Conservation (phyloP, 2,888 invertebrate species). For the Vannuccia rotundouncinata region DNA sequence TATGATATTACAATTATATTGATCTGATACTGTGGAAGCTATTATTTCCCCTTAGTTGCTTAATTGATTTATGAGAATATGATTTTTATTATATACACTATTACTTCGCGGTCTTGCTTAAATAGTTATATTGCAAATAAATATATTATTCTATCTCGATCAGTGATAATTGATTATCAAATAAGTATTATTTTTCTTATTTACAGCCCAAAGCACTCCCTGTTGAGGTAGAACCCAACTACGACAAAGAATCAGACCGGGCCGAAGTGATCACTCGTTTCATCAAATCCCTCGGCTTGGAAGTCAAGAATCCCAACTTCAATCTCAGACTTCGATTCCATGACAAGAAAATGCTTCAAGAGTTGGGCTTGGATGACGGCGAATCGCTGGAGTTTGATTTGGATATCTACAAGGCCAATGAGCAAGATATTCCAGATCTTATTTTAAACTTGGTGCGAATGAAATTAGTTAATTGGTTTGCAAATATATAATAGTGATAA, state of each 20-base stretch:
- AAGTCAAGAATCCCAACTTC: slow-evolving; percentile 29
- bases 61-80: too few relatives aligned
- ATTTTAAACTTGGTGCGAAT: slow-evolving; percentile 33
- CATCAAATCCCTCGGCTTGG: background rate
- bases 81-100: too few relatives aligned
- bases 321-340: slow-evolving; percentile 33
- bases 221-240: slow-evolving; percentile 38
- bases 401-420: slow-evolving; percentile 39
- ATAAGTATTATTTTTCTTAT: too few relatives aligned
- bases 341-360: slow-evolving; percentile 38
- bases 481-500: too few relatives aligned
- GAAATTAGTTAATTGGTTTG: background rate
- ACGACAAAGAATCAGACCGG: slow-evolving; percentile 37
- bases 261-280: slow-evolving; percentile 32
- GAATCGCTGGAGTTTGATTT: slow-evolving; percentile 38
- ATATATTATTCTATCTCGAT: too few relatives aligned
- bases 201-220: slow-evolving; percentile 38
- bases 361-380: slow-evolving; percentile 37
- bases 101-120: too few relatives aligned
- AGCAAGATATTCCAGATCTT: slow-evolving; percentile 39
- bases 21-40: too few relatives aligned
- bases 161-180: too few relatives aligned
- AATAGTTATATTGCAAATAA: too few relatives aligned
- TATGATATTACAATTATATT: too few relatives aligned
- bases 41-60: too few relatives aligned